phyloP scores from a whole-genome alignment of 2,797 vertebrate genomes.

The Chrysolophus pictus region DNA sequence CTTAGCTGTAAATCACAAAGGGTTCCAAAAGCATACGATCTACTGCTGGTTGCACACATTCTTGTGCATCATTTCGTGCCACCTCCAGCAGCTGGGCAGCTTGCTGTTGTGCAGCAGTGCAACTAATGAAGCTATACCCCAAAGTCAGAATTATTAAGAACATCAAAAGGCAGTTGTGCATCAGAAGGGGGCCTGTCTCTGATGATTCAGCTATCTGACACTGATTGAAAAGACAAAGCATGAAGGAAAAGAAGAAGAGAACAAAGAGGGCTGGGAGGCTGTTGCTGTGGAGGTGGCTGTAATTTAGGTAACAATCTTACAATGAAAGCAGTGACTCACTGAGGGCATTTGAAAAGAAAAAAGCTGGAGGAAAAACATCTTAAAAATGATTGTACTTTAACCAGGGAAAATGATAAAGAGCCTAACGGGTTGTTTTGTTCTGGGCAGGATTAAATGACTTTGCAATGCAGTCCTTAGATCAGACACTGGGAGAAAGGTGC shows the following conservation, averaged over 20 bases:
- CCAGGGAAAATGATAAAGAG: background rate
- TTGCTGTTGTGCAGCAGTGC: background rate
- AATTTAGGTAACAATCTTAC: conserved; percentile 35
- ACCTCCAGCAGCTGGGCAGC: background rate
- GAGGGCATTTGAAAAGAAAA: background rate
- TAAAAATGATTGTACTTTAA: background rate
- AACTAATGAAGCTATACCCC: background rate
- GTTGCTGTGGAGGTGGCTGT: conserved; percentile 44
- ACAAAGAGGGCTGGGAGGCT: conserved; percentile 48
- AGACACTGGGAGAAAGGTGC: background rate
- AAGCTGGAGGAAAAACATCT: background rate
- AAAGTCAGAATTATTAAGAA: background rate
- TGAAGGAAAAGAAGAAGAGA: conserved; percentile 14
- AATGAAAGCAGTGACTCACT: conserved; percentile 48
- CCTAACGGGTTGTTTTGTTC: background rate
- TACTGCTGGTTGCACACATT: background rate
- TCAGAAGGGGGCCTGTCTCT: background rate
- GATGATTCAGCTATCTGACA: background rate
- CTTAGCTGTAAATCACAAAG: background rate
- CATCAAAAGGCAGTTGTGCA: background rate
- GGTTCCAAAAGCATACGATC: background rate
- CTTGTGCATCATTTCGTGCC: too few species aligned
- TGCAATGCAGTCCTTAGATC: background rate
- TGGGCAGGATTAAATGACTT: background rate
- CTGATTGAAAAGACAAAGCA: conserved; percentile 40